Evolutionary conservation across 2,113 vertebrate species (phyloP).

Genomic region (Poeciliopsis turrubarensis): DNA sequence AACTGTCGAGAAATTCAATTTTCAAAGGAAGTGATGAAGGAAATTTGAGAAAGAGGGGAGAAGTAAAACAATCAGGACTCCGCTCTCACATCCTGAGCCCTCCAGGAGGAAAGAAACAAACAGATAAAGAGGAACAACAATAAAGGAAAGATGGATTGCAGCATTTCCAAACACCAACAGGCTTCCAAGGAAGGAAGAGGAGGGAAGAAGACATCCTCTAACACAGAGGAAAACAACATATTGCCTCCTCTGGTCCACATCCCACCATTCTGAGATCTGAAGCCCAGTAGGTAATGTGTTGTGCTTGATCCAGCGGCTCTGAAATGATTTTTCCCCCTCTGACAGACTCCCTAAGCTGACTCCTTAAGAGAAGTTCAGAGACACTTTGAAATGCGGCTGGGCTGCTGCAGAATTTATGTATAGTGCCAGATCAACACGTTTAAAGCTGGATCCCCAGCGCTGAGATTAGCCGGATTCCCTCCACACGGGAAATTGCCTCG

Average conservation of each 20-base stretch:
- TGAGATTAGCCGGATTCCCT: constrained; percentile 48
- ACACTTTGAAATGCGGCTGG: constrained; percentile 40
- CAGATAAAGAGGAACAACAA: constrained; percentile 31
- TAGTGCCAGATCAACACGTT: constrained; percentile 29
- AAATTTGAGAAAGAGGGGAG: constrained; percentile 17
- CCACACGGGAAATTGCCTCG: constrained; percentile 28
- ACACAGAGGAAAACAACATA: constrained; percentile 16
- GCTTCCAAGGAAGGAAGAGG: constrained; percentile 9
- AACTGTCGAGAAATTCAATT: constrained; percentile 13
- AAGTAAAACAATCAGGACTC: constrained; percentile 17
- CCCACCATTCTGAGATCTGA: background rate
- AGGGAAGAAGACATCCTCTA: background rate
- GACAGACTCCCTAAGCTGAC: constrained; percentile 19
- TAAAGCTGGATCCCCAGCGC: constrained; percentile 18
- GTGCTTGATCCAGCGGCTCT: constrained; percentile 29
- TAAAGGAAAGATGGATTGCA: constrained; percentile 50
- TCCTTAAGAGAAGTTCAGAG: constrained; percentile 1
- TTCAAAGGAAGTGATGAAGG: constrained; percentile 11
- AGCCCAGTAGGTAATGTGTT: constrained; percentile 11
- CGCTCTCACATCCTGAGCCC: constrained; percentile 21
- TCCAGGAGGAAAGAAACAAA: constrained; percentile 33
- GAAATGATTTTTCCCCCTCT: background rate
- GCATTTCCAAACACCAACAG: constrained; percentile 36
- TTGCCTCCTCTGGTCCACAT: constrained; percentile 9
- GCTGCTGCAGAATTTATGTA: constrained; percentile 11